Base-by-base conservation (phyloP, 64 coral and sea anemone species). In the Montipora cactus region DNA sequence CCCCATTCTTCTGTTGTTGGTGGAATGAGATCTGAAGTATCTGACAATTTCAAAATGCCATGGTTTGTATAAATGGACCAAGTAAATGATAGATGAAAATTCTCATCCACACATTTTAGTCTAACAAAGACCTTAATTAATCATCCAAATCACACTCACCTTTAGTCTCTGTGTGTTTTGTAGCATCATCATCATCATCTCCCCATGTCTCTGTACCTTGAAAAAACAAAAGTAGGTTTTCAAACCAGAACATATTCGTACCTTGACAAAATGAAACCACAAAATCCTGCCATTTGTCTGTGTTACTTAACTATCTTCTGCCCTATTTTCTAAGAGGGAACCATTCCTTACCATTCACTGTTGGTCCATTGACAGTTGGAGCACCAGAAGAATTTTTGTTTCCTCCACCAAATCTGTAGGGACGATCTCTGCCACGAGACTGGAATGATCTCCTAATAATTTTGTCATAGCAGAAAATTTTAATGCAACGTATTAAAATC, bases 1-100 rank as follows among this genome's bases (percentile, higher is more conserved):
- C 77, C 95, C 95, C 95, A 97, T 44, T 84, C 91, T 51, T 97
- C 95, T 67, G 88, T 94, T 19, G 88, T 89, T 70, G 85, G 81
- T 83, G 76, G 55, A 47, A 78, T 64, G 1, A 86, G 3, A 6
- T 86, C 82, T 49, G 16, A 25, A 20, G 7, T 11, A 57, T 59
- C 53, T 81, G 79, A 10, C 55, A 5, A 61, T 81, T 64, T 14
- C 14, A 81, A 66, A 81, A 73, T 87, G 62, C 37, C 57, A 47
- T 55, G 84, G 68, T 18, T 71, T 71, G 21, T 6, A 57, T 8
- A 57, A 57, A 8, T 8, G 53, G 11, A 11, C 53, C 6, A 57
- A 57, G 11, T 57, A 8, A 11, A 11, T 11, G 11, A 57, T 8
- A 37, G 37, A 37, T 37, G 37, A 37, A 37, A 37, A 37, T 37